Base-by-base conservation (phyloP, 1,140 invertebrate species). In the Calosoma granatense region DNA sequence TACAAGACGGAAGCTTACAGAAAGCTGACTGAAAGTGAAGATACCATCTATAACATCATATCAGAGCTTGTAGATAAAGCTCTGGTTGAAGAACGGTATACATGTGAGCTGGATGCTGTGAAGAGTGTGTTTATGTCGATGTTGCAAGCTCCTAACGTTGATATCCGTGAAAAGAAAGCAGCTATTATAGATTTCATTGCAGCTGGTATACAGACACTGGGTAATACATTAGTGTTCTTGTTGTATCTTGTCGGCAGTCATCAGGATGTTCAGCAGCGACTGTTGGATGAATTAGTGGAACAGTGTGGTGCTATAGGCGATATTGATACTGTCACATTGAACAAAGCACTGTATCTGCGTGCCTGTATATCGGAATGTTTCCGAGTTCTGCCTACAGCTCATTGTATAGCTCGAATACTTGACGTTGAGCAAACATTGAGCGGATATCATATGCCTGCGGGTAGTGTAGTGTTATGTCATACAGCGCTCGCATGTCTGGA, bases 301-400 rank as follows among this genome's bases (percentile, higher is more conserved):
- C 26, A 9, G 6, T n/a, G 6, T 6, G 26, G 26, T n/a, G 6
- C 26, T 36, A 47, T 12, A 12, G 17, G 6, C 4, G 17, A 11
- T 47, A 6, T 47, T 12, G 41, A 47, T 17, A 64, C 85, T 30
- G 73, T 79, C 6, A 71, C 76, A 6, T 73, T 77, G 56, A 75
- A 78, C 17, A 81, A 78, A 22, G 80, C 87, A 26, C 76, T 79
- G 2, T 94, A 92, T 65, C 76, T 94, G 0, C 85, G 86, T 62
- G 92, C 92, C 1, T 94, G 90, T 63, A 81, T 94, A 2, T 85
- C 82, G 54, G 94, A 98, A 77, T 79, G 87, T 0, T 94, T 93
- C 67, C 77, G 88, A 61, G 67, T 96, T 22, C 75, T 86, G 41
- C 92, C 93, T 1, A 92, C 91, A 14, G 87, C 91, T 1, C 84